Evolutionary conservation across 2,113 vertebrate species (phyloP).

Genomic region (Nematolebias whitei): DNA sequence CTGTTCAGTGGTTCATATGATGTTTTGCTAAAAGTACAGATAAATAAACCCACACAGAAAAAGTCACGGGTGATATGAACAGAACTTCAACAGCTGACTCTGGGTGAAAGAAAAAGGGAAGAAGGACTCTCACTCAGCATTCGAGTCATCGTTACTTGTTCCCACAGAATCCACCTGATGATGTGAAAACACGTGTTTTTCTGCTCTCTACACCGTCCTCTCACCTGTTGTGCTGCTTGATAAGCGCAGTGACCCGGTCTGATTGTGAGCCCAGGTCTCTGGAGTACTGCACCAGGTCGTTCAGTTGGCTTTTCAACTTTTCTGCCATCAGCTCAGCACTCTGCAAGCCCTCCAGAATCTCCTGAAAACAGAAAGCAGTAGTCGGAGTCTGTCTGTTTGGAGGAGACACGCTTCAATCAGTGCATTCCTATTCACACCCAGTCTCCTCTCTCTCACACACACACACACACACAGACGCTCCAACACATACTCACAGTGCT

Average conservation of each 20-base stretch:
- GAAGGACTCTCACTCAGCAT: not conserved
- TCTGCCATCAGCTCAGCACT: conserved; percentile 90
- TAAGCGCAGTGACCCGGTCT: conserved; percentile 88
- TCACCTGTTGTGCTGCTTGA: conserved; percentile 97
- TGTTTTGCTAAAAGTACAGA: too few species aligned
- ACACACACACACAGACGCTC: conserved; percentile 20
- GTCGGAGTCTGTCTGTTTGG: conserved; percentile 40
- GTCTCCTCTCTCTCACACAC: conserved; percentile 34
- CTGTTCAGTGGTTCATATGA: too few species aligned
- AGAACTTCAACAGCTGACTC: not conserved
- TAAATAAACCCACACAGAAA: too few species aligned
- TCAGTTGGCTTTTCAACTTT: conserved; percentile 90
- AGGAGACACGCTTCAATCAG: conserved; percentile 49
- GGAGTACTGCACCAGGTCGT: conserved; percentile 93
- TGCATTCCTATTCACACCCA: conserved; percentile 63
- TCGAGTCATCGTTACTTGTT: not conserved
- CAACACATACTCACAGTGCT: conserved; percentile 73
- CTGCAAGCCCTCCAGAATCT: conserved; percentile 84
- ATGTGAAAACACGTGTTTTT: not conserved
- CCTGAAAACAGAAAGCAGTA: conserved; percentile 77
- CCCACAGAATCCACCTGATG: not conserved
- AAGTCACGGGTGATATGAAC: not conserved
- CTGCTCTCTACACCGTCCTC: not conserved
- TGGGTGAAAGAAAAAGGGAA: not conserved
- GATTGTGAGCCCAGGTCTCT: conserved; percentile 89